Evolutionary conservation across 2,888 invertebrate species (phyloP).

Genomic region (Orthosia gracilis): DNA sequence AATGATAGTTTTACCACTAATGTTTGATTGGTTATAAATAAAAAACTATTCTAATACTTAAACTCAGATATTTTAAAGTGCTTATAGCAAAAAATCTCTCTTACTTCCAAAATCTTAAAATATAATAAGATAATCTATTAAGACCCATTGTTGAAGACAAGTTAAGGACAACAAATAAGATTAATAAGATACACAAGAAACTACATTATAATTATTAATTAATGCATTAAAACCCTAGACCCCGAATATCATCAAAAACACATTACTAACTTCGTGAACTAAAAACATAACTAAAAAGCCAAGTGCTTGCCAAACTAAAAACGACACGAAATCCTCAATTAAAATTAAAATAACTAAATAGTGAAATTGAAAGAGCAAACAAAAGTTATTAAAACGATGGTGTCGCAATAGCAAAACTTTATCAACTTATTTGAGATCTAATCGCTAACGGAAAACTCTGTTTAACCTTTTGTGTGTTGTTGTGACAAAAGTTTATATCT

Average conservation of each 20-base stretch:
- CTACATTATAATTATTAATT: no score
- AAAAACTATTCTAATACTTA: no score
- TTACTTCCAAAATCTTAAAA: no score
- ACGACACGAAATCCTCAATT: slow-evolving; percentile 23
- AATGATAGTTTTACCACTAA: no score
- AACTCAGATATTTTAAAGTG: no score
- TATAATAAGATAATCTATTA: no score
- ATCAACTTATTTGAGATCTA: neutral
- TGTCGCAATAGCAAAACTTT: neutral
- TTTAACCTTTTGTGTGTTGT: neutral
- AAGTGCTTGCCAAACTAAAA: slow-evolving; percentile 13
- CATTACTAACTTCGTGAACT: neutral
- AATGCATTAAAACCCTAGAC: no score
- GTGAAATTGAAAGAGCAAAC: slow-evolving; percentile 29
- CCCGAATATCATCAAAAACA: slow-evolving; percentile 3
- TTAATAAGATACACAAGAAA: no score
- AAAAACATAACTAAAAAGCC: neutral
- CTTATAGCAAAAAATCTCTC: no score
- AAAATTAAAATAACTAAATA: slow-evolving; percentile 12
- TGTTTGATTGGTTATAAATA: neutral
- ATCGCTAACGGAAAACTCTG: neutral
- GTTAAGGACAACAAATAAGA: no score
- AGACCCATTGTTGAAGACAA: no score
- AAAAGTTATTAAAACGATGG: slow-evolving; percentile 14
- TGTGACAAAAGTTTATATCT: neutral